These are phyloP conservation scores for Isotomurus palustris DNA, from an alignment of 2,888 invertebrate species.

Conservation along the genomic window DNA sequence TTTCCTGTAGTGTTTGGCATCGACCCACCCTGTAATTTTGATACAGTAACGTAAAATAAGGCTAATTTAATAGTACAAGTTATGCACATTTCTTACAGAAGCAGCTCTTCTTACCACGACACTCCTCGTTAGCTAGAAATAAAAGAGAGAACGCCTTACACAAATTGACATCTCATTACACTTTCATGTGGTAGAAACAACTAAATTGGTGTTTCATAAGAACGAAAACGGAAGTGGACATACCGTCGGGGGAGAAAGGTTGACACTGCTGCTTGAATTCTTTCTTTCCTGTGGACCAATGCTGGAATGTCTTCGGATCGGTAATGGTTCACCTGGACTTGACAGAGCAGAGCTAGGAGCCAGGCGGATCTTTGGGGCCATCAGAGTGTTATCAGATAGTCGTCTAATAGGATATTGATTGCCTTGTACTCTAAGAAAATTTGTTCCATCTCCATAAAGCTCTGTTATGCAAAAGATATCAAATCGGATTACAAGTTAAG, in stretches of 20 bases:
- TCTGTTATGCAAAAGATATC: constrained; percentile 4
- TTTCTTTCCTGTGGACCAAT: constrained; percentile 80
- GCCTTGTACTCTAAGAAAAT: constrained; percentile 77
- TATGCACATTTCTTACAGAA: not conserved
- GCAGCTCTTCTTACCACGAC: constrained; percentile 4
- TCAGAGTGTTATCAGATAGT: constrained; percentile 84
- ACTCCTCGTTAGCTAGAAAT: constrained; percentile 6
- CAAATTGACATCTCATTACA: not conserved
- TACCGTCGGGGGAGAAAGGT: constrained; percentile 85
- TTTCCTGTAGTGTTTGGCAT: constrained; percentile 77
- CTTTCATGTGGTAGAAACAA: constrained; percentile 9
- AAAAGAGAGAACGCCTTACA: not conserved
- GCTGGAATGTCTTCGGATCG: constrained; percentile 82
- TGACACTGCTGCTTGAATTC: constrained; percentile 49
- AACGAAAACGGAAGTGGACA: constrained; percentile 46
- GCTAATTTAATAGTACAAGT: not conserved
- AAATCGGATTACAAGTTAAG: not conserved
- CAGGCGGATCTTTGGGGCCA: constrained; percentile 83
- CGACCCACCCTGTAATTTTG: constrained; percentile 75
- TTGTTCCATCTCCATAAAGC: constrained; percentile 48
- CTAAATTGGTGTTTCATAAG: not conserved
- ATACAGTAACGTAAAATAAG: not conserved
- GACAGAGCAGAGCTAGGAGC: constrained; percentile 85
- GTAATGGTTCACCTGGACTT: constrained; percentile 63
- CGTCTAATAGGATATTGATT: constrained; percentile 72